Evolutionary conservation across 2,888 invertebrate species (phyloP), one percentile per base, ranked within the genome.

Genomic region (Drosophila meridiana): DNA sequence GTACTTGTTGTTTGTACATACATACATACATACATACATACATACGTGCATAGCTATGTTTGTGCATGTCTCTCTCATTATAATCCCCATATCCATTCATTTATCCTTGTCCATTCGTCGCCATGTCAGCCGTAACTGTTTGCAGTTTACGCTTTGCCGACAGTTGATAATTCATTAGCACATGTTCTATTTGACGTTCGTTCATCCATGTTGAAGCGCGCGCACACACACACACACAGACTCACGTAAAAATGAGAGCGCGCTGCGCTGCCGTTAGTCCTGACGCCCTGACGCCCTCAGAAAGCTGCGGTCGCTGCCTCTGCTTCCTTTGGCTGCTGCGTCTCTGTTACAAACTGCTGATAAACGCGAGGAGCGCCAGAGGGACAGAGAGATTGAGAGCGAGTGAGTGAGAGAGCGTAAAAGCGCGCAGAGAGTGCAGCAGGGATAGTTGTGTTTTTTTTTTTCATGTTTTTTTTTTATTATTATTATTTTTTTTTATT

Each of bases 111-210:
- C 40, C 69, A 56, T 59, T 20, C 47, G 65, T 75, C 66, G 52
- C 53, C 72, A 55, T 75, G 83, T 86, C 70, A 68, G 82, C 78
- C 71, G 70, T 75, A 75, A 85, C 78, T 87, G 84, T 84, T 84
- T 83, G 87, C 87, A 87, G 80, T 87, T 87, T 75, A 82, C 81
- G 83, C 78, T 80, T 40, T 82, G 82, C 82, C 84, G 85, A 85
- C 85, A 78, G 87, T 87, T 85, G 83, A 83, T 83, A 85, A 85
- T 83, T 83, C 83, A 83, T 83, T 85, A 87, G 85, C 85, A 85
- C 85, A 85, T 85, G 85, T 85, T 85, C 85, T 85, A 87, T 85
- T 85, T 85, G 85, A 87, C 85, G 85, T 85, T 85, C 81, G 85
- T 85, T 85, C 85, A 85, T 84, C 85, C 87, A 85, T 84, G 78